Evolutionary conservation across 2,113 vertebrate species (phyloP), one percentile per base, ranked within the genome.

Genomic region (Manacus vitellinus): DNA sequence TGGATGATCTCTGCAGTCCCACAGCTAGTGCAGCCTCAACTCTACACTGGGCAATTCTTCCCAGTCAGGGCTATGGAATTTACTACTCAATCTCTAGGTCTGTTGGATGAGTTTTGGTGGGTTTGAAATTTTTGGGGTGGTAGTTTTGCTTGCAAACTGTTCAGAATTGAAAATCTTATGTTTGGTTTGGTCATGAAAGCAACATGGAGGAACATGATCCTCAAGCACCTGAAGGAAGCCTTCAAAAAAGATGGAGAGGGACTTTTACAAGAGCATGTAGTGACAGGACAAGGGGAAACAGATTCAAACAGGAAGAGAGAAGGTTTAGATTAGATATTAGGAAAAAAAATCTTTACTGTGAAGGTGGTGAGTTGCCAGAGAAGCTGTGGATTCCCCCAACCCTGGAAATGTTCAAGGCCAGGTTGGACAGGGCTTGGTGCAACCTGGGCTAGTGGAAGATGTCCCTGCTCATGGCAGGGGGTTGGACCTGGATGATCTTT

Each of bases 401-500:
- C 4, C 30, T 47, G 9, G 4, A 47, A 62, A 3, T 35, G n/a
- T 19, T 12, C 55, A 62, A 41, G 30, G 30, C 39, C n/a, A 41
- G 14, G 14, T 6, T 82, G 54, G 28, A 68, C 6, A 4, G 28
- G 20, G 24, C 5, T 70, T 62, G 35, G 71, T 63, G 21, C 9
- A 70, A 10, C 16, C 7, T 70, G 24, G 4, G 2, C 1, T 14
- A 35, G 9, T 25, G 14, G 3, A 47, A 54, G 8, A 3, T 47
- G 27, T 37, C 27, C 14, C 44, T 66, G 22, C 14, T 28, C 18
- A 11, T 28, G 12, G 33, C 22, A 61, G 63, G 25, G 14, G 14
- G 4, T 6, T 76, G 14, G 47, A 35, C 46, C 17, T 35, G 55
- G 35, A 22, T 70, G 21, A 31, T 43, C 25, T 6, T 28, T 18